Percentiles rank a stretch among this genome's conserved stretches.
These are phyloP conservation scores for Zaprionus ghesquierei DNA, from an alignment of 1,140 invertebrate genomes.

Conservation along the genomic window DNA sequence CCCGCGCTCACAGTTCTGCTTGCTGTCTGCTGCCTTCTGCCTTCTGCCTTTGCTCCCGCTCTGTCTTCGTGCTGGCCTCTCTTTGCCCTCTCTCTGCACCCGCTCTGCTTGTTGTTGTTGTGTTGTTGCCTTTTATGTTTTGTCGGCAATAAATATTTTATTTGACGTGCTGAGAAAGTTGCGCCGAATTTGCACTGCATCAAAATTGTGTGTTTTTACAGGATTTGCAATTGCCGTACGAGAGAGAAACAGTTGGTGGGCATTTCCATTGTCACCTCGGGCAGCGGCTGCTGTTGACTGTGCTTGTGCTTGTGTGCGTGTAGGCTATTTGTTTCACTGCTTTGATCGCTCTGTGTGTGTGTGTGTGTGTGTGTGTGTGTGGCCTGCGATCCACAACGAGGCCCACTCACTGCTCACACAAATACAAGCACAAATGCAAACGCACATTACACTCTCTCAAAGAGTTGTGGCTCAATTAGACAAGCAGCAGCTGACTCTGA, in stretches of 20 bases:
- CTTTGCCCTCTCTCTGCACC: background rate
- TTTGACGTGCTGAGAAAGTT: slow-evolving; percentile 56
- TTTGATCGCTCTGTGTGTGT: background rate
- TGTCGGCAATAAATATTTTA: slow-evolving; percentile 72
- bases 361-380: background rate
- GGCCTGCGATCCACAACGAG: background rate
- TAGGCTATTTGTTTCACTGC: background rate
- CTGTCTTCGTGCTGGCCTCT: background rate
- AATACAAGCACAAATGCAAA: background rate
- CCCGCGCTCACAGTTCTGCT: no score
- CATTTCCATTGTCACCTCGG: background rate
- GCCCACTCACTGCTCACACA: background rate
- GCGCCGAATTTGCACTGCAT: slow-evolving; percentile 39
- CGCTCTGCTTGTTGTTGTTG: slow-evolving; percentile 10
- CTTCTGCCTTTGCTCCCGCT: background rate
- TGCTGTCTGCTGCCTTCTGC: no score
- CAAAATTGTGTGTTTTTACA: background rate
- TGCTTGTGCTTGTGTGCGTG: background rate
- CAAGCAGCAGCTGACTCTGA: slow-evolving; percentile 15
- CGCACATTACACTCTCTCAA: background rate
- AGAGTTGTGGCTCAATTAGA: slow-evolving; percentile 36
- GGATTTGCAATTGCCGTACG: background rate
- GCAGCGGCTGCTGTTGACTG: background rate
- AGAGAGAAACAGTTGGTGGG: background rate
- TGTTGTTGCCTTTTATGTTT: slow-evolving; percentile 24